Conservation (phyloP, 2,888 invertebrate species). For the Nesidiocoris tenuis region DNA sequence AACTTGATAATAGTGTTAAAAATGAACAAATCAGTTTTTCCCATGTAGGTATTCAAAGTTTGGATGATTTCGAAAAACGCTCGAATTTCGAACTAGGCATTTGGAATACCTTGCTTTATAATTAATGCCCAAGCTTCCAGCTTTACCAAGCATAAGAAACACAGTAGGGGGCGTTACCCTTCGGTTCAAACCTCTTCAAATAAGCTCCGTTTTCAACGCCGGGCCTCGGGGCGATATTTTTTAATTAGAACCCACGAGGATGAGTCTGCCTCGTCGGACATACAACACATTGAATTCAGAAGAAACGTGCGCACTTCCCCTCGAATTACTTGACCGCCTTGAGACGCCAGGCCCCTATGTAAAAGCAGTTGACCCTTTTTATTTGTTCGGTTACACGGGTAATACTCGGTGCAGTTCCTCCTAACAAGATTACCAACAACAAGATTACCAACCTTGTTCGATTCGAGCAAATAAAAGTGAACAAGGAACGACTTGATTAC, state of each 20-base stretch:
- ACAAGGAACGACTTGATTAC: slow-evolving; percentile 31
- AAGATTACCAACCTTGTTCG: slow-evolving; percentile 34
- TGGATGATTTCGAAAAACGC: too few relatives aligned
- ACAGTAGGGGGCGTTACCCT: background rate
- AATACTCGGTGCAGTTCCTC: background rate
- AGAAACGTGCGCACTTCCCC: slow-evolving; percentile 21
- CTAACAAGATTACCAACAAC: slow-evolving; percentile 35
- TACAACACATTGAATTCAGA: background rate
- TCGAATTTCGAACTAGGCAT: too few relatives aligned
- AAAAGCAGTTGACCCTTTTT: background rate
- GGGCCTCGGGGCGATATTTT: slow-evolving; percentile 20
- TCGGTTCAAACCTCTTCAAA: background rate
- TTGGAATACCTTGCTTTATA: too few relatives aligned
- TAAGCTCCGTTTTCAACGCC: slow-evolving; percentile 14
- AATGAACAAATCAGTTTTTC: too few relatives aligned
- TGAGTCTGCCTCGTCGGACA: background rate
- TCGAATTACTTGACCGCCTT: slow-evolving; percentile 14
- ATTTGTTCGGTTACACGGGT: slow-evolving; percentile 5
- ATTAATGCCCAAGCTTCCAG: too few relatives aligned
- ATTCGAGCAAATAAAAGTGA: slow-evolving; percentile 17
- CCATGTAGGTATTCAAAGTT: too few relatives aligned
- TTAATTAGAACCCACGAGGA: slow-evolving; percentile 30
- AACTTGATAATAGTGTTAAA: too few relatives aligned
- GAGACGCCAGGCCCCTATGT: background rate
- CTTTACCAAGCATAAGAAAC: too few relatives aligned